A percentile compares a stretch with the other conserved stretches of the same genome.
Evolutionary conservation across 2,113 vertebrate species (phyloP).

Genomic region (Todiramphus chloris): DNA sequence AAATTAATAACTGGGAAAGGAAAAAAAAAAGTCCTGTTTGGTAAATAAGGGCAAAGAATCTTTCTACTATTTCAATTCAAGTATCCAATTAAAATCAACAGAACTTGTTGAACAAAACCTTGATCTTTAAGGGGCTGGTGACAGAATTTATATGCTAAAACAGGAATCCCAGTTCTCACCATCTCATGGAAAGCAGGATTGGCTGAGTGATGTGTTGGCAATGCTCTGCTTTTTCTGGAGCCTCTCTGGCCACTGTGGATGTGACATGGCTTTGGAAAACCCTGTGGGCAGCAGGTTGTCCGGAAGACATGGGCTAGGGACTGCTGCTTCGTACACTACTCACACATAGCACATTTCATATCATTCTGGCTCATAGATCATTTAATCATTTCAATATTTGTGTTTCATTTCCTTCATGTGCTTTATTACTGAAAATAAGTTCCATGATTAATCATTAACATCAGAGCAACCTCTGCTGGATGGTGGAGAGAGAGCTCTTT

Average conservation of each 20-base stretch:
- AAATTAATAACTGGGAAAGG: conserved; percentile 48
- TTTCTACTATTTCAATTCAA: neutral
- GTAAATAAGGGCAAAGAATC: neutral
- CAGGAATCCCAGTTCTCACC: neutral
- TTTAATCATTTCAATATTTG: neutral
- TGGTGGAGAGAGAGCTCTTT: neutral
- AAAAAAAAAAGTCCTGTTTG: neutral
- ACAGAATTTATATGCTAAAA: neutral
- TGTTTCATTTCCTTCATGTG: neutral
- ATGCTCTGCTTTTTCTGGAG: neutral
- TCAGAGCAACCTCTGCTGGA: conserved; percentile 52
- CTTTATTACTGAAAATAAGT: conserved; percentile 1
- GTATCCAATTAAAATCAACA: neutral
- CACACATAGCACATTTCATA: neutral
- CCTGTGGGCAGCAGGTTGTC: neutral
- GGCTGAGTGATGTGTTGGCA: neutral
- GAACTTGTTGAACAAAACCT: neutral
- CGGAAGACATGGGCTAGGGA: neutral
- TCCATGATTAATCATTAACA: neutral
- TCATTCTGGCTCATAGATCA: neutral
- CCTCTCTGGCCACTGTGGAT: neutral
- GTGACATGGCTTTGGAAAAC: accelerated
- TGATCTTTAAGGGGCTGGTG: neutral
- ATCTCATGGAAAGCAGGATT: neutral
- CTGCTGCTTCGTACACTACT: neutral